Conservation (phyloP, 2,797 vertebrate genomes). For the Gadopsis bispinosus region DNA sequence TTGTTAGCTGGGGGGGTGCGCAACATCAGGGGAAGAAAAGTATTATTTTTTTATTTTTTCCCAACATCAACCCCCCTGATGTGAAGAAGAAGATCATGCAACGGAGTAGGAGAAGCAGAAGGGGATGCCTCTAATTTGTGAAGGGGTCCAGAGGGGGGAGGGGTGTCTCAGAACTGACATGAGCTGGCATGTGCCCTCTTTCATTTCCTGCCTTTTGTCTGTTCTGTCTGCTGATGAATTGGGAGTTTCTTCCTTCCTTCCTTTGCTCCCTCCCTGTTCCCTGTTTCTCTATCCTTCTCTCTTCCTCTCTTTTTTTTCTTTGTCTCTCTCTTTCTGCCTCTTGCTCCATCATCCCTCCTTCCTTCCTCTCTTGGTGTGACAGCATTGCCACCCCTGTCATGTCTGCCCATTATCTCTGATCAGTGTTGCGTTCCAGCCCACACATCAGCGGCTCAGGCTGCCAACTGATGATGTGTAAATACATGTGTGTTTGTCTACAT, state of each 20-base stretch:
- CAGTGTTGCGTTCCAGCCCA: constrained; percentile 66
- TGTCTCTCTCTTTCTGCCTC: constrained; percentile 31
- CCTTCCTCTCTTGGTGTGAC: constrained; percentile 51
- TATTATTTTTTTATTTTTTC: neutral
- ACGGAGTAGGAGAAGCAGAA: constrained; percentile 40
- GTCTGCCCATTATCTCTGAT: constrained; percentile 78
- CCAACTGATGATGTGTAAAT: constrained; percentile 48
- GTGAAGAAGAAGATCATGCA: constrained; percentile 38
- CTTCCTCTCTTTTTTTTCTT: constrained; percentile 2
- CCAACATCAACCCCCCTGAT: constrained; percentile 50
- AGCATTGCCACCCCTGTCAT: constrained; percentile 65
- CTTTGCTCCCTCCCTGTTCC: constrained; percentile 17
- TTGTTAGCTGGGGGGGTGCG: constrained; percentile 1
- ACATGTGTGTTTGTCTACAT: constrained; percentile 33
- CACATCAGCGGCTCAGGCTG: constrained; percentile 45
- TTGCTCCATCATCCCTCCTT: constrained; percentile 52
- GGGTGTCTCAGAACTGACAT: constrained; percentile 67
- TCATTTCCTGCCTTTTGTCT: constrained; percentile 81
- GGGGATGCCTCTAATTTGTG: constrained; percentile 67
- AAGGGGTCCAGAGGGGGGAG: constrained; percentile 52
- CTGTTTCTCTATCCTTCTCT: constrained; percentile 2
- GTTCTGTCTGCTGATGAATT: constrained; percentile 65
- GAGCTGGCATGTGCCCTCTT: constrained; percentile 71
- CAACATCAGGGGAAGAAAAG: constrained; percentile 26
- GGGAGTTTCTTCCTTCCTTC: constrained; percentile 60